Percentiles rank a stretch among this genome's conserved stretches.
Evolutionary conservation across 2,113 vertebrate genomes (phyloP).

Genomic region (Hippocampus guttulatus): DNA sequence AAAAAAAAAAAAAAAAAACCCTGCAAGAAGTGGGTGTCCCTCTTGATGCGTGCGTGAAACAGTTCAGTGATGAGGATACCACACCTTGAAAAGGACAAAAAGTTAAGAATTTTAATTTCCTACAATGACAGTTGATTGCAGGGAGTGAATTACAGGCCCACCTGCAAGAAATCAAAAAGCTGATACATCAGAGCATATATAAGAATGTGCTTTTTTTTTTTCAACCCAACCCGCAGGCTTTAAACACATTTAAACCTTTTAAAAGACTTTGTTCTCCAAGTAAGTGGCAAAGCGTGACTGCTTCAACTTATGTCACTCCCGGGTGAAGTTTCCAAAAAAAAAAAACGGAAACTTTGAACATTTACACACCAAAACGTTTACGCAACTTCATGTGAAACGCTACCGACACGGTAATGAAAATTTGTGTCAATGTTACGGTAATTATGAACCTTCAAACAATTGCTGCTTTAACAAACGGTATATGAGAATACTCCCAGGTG

Average conservation of each 20-base stretch:
- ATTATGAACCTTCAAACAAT: too few species aligned
- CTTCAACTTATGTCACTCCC: too few species aligned
- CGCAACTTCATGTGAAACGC: too few species aligned
- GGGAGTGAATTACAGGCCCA: neutral
- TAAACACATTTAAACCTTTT: too few species aligned
- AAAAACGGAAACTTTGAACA: neutral
- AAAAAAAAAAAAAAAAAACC: slow-evolving; percentile 21
- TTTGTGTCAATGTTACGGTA: too few species aligned
- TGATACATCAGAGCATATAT: neutral
- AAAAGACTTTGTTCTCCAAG: too few species aligned
- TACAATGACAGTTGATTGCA: too few species aligned
- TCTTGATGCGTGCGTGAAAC: slow-evolving; percentile 18
- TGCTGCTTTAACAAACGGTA: too few species aligned
- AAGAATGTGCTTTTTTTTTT: neutral
- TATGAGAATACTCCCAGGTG: neutral
- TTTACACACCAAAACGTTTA: too few species aligned
- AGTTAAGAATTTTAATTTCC: neutral
- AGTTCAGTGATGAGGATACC: slow-evolving; percentile 54
- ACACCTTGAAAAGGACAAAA: slow-evolving; percentile 48
- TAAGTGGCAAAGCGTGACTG: too few species aligned
- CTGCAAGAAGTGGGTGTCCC: slow-evolving; percentile 15
- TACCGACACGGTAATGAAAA: too few species aligned
- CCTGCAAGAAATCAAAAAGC: neutral
- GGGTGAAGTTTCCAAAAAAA: neutral
- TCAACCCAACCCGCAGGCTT: too few species aligned